Base-by-base conservation (phyloP, 1,140 invertebrate species). In the Bombus pascuorum region DNA sequence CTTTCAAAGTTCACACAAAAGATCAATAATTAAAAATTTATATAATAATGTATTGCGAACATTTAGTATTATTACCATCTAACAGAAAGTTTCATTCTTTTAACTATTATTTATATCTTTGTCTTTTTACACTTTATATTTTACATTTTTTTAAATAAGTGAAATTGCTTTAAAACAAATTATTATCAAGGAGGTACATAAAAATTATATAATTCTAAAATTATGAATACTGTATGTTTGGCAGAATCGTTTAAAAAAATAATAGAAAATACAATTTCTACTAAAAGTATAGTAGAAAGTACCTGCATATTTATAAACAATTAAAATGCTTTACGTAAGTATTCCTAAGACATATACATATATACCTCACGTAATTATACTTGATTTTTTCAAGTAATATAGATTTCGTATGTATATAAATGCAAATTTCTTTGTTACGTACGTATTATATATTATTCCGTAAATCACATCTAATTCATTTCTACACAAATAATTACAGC, bases 401-500 rank as follows among this genome's bases (percentile, higher is more conserved):
- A 77, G 2, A 66, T 77, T 85, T 80, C 72, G 79, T 78, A 44
- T 53, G 47, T 72, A 83, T 77, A 22, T 77, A 70, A 70, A 83
- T 77, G 74, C 68, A 80, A 28, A 72, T 71, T 22, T 37, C 34
- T 85, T 32, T 34, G 18, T 62, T 59, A 57, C 22, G 28, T 62
- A 72, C 12, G 37, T 70, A 77, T 62, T 39, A 22, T 53, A 53
- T 53, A 53, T 53, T 53, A 53, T 8, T 53, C 47, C 18, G 47
- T 74, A 81, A 85, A 87, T 71, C 57, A 53, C 47, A 80, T 72
- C 66, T 83, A 84, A 71, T 83, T 73, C 70, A 78, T 78, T 81
- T 74, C 86, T 85, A 85, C 76, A 71, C 62, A 86, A 79, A 81
- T 86, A 83, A 86, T 83, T 83, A 81, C 59, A 83, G 9, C 25